A percentile compares a stretch with the other conserved stretches of the same genome.
Conservation (phyloP, 2,888 invertebrate species). For the Rotaria magnacalcarata region DNA sequence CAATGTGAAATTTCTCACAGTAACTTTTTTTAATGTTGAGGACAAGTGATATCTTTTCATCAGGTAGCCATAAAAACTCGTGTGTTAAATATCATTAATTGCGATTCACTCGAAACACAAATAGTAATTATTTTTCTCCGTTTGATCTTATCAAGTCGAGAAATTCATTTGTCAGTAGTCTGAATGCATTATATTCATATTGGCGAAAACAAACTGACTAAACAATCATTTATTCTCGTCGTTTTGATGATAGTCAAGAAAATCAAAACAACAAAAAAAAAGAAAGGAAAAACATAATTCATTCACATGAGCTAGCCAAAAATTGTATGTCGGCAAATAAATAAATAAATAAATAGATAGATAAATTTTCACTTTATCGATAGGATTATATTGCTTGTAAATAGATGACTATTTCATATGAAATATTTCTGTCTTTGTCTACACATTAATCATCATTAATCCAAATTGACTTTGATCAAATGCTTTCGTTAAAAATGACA, state of each 20-base stretch:
- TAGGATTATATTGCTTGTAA: neutral
- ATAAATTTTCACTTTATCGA: neutral
- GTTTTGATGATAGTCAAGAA: neutral
- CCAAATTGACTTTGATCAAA: slow-evolving; percentile 7
- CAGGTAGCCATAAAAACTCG: no score
- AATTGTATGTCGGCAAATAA: neutral
- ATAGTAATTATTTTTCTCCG: neutral
- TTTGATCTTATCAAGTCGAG: neutral
- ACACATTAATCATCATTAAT: neutral
- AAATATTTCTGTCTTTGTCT: neutral
- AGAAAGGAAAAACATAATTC: neutral
- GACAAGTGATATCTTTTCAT: no score
- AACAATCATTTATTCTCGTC: neutral
- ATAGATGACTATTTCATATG: neutral
- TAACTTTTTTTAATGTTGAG: no score
- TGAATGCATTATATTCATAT: neutral
- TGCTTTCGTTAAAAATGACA: slow-evolving; percentile 27
- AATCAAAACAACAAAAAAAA: neutral
- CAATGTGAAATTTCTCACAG: no score
- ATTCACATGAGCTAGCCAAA: neutral
- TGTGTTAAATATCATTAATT: no score
- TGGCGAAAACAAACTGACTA: no score
- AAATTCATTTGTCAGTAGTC: neutral
- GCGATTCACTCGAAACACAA: no score
- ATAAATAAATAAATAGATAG: neutral